Evolutionary conservation across 1,140 invertebrate genomes (phyloP).

Genomic region (Lordiphosa collinella): DNA sequence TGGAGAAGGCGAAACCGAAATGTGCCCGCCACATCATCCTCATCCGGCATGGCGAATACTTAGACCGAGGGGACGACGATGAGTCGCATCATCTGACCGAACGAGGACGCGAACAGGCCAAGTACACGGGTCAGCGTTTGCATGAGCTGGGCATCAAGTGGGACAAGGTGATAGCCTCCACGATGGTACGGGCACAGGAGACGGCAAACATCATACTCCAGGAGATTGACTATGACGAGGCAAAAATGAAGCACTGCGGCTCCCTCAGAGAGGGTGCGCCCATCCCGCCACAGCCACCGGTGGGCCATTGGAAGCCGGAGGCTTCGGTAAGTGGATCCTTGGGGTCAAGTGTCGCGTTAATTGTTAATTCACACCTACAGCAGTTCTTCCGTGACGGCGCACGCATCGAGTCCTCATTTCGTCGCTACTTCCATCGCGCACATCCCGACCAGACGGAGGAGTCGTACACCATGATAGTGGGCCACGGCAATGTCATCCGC

Average conservation of each 20-base stretch:
- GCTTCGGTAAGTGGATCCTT: conserved; percentile 83
- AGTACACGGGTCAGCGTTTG: conserved; percentile 88
- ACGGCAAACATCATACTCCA: conserved; percentile 90
- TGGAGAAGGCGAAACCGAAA: conserved; percentile 84
- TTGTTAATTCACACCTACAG: conserved; percentile 81
- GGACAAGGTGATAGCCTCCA: conserved; percentile 90
- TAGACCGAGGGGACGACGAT: conserved; percentile 86
- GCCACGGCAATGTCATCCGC: conserved; percentile 98
- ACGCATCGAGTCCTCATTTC: conserved; percentile 97
- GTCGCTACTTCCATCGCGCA: conserved; percentile 96
- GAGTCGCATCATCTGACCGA: conserved; percentile 88
- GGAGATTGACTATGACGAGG: conserved; percentile 66
- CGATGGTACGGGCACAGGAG: conserved; percentile 95
- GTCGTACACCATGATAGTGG: conserved; percentile 95
- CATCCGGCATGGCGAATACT: conserved; percentile 97
- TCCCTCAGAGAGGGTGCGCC: conserved; percentile 97
- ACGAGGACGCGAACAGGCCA: conserved; percentile 90
- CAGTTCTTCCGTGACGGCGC: conserved; percentile 97
- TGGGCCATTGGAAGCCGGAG: conserved; percentile 92
- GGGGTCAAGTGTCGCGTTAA: too few species aligned
- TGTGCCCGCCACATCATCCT: conserved; percentile 92
- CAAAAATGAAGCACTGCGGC: conserved; percentile 84
- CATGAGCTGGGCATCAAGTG: conserved; percentile 89
- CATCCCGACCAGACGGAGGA: conserved; percentile 89
- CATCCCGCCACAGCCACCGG: conserved; percentile 95